Base-by-base conservation (phyloP, 2,888 invertebrate genomes). In the Drosophila quinaria region DNA sequence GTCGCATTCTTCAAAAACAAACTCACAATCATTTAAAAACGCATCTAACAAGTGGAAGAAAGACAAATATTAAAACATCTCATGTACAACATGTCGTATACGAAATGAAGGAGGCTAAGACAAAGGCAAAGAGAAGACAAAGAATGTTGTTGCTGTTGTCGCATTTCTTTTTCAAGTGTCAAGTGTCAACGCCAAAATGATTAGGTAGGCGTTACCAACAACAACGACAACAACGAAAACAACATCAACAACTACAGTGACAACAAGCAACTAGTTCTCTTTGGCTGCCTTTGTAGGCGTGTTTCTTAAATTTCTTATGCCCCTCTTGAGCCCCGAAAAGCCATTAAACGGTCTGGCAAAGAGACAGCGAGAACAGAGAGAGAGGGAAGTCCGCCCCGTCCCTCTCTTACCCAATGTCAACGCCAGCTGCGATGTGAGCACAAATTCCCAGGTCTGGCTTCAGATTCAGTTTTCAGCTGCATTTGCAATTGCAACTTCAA, bases 171-270 rank as follows among this genome's bases (percentile, higher is more conserved):
- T 69, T 64, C 83, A 81, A 85, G 86, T 83, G 86, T 83, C 87
- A 85, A 87, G 81, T 86, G 86, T 85, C 87, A 85, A 79, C 85
- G 80, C 75, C 81, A 71, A 83, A 87, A 86, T 87, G 86, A 86
- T 86, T 87, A 79, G 81, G 81, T 86, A 81, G 87, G 86, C 86
- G 87, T 82, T 69, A 52, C 87, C 84, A 68, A 17, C 70, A 76
- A 76, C 63, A 71, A 58, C 76, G 66, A 64, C 51, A 25, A 33
- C 46, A 63, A 22, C 37, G 56, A 39, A 46, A 71, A 46, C 65
- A 62, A 42, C 44, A 59, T 22, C 44, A 60, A 55, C 50, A 64
- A 54, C 42, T 25, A n/a, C 55, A 44, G 19, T 33, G 56, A 44
- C 35, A 46, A 37, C 35, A 33, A 55, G 58, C 77, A 77, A 76